Conservation (phyloP, 2,797 vertebrate genomes). For the Acanthopagrus latus region DNA sequence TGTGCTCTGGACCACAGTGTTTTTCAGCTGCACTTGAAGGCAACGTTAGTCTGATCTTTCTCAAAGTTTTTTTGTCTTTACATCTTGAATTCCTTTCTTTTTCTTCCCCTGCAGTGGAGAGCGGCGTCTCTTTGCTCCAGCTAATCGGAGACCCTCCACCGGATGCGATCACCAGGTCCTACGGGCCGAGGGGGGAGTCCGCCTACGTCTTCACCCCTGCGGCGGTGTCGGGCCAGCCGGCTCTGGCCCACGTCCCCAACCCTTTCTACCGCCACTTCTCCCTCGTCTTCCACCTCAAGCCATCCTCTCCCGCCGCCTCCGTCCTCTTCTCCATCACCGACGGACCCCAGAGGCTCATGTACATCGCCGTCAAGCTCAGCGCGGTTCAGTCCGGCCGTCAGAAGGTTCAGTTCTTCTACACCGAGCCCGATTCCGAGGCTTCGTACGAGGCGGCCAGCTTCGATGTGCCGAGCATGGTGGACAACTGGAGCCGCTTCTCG, state of each 20-base stretch:
- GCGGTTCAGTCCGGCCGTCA: conserved; percentile 79
- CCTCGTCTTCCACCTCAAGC: conserved; percentile 89
- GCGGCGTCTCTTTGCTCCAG: conserved; percentile 87
- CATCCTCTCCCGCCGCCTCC: conserved; percentile 78
- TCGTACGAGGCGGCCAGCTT: conserved; percentile 88
- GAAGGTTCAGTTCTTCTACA: conserved; percentile 91
- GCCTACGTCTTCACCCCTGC: conserved; percentile 84
- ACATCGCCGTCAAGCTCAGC: conserved; percentile 90
- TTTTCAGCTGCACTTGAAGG: conserved; percentile 13
- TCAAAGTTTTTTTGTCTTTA: not conserved
- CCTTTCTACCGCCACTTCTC: conserved; percentile 93
- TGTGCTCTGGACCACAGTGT: too few relatives aligned
- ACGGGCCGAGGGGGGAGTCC: conserved; percentile 75
- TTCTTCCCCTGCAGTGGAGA: conserved; percentile 69
- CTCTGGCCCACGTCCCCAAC: conserved; percentile 85
- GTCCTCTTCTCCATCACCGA: conserved; percentile 92
- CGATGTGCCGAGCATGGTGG: conserved; percentile 82
- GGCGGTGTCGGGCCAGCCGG: conserved; percentile 83
- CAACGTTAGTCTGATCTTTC: not conserved
- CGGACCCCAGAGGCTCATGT: conserved; percentile 85
- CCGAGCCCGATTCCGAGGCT: conserved; percentile 82
- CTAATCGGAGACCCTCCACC: conserved; percentile 88
- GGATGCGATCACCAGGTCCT: conserved; percentile 72
- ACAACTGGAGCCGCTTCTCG: conserved; percentile 88
- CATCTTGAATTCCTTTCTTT: conserved; percentile 9